Base-by-base conservation (phyloP, 1,140 invertebrate species). In the Drosophila novamexicana region DNA sequence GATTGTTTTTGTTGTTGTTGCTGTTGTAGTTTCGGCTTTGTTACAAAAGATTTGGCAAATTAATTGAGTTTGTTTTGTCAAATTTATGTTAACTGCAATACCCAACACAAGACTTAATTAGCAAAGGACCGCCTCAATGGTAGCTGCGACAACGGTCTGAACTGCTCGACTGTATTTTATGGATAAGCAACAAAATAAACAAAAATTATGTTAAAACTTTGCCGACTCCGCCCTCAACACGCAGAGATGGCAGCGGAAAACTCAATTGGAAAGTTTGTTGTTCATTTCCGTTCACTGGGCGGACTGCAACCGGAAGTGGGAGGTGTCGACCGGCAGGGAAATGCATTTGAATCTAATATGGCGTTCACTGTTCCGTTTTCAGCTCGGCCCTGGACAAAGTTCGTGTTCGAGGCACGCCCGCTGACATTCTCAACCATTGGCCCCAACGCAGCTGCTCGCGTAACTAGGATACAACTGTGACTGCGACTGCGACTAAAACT, bases 301-400 rank as follows among this genome's bases (percentile, higher is more conserved):
- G 50, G 32, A 12, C 50, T 44, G 50, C 40, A 66, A 54, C 29
- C 67, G 80, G 80, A 83, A 76, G 36, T 61, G 49, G 76, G 80
- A 83, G 80, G 80, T 83, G 80, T 83, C 67, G 66, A 73, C 79
- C 79, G 67, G 47, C 76, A 75, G 80, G 80, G 80, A 83, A 83
- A 79, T 83, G 80, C 80, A 83, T 83, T 83, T 76, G 80, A 83
- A 83, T 83, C 80, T 83, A 83, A 83, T 83, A 83, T 83, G 72
- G 80, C 80, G 80, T 83, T 83, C 80, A 71, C 66, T 83, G 74
- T 83, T 83, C 80, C 76, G 80, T 61, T 83, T 57, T 54, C 54
- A 61, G 10, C 36, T 10, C 32, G 47, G 8, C 6, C 66, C 36
- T 47, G 29, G 53, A 45, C 37, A 59, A 67, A 67, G 42, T 58